Base-by-base conservation (phyloP, 2,113 vertebrate genomes). In the Hystrix brachyura region DNA sequence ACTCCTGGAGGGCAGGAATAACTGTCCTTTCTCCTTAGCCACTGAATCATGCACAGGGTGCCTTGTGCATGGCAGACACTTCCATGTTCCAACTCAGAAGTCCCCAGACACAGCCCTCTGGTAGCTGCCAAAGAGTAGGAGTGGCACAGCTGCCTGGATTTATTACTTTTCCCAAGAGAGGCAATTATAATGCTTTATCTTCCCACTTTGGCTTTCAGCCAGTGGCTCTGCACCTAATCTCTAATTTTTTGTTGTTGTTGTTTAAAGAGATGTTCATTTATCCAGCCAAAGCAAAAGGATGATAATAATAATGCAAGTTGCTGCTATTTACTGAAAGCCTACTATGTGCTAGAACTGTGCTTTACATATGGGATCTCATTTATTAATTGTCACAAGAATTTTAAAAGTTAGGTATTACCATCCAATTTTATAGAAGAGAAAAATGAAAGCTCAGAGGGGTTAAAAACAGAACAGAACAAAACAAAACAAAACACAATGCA, bases 121-220 rank as follows among this genome's bases (percentile, higher is more conserved):
- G 65, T 90, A 0, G 38, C 51, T 90, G 67, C 62, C 62, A 60
- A 81, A 65, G 71, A 71, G 46, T 46, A 21, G 87, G 71, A 92
- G 48, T 51, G 67, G 74, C 90, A 78, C 53, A 97, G 91, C 87
- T 96, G 96, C 76, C 48, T 87, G n/a, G 59, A 96, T 95, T 87
- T 95, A 95, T 90, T 95, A 84, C 88, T 96, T 94, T 97, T 95
- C 96, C 94, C 95, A 87, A 38, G 96, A 95, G 96, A 96, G 71
- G 95, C 96, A 94, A 97, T 98, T 97, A 96, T 48, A 94, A 84
- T 12, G 7, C 84, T 97, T 96, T 93, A 94, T 95, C 96, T 92
- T 94, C 65, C 84, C 87, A 48, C 38, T 92, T 94, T 97, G 95
- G 90, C 90, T 96, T 92, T 57, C 51, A 82, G 95, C 96, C 96